Percentiles rank a stretch among this genome's conserved stretches.
phyloP scores from a whole-genome alignment of 2,797 vertebrate genomes.

The Sparus aurata region DNA sequence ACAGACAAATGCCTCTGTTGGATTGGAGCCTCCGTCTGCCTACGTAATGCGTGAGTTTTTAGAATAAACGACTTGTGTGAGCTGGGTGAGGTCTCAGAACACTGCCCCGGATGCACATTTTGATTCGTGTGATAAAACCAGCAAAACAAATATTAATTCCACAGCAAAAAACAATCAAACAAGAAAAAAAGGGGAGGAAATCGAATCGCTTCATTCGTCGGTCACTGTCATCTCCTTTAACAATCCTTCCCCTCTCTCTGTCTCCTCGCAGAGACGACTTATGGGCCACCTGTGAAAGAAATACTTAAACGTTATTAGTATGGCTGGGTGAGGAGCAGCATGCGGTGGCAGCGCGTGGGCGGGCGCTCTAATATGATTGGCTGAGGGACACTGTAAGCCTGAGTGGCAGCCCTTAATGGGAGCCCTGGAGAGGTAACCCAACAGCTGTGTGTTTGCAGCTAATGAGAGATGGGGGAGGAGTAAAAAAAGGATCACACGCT shows the following conservation, averaged over 20 bases:
- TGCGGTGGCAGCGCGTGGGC: slow-evolving; percentile 68
- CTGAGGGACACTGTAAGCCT: slow-evolving; percentile 72
- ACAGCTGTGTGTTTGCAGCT: slow-evolving; percentile 88
- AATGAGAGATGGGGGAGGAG: slow-evolving; percentile 86
- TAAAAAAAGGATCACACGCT: slow-evolving; percentile 78
- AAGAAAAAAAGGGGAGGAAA: neutral
- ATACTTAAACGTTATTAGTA: slow-evolving; percentile 72
- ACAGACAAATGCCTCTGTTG: slow-evolving; percentile 25
- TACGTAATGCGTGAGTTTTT: too few species aligned
- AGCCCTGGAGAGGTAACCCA: slow-evolving; percentile 85
- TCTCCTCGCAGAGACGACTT: slow-evolving; percentile 34
- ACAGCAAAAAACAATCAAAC: slow-evolving; percentile 4
- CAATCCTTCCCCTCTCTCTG: neutral
- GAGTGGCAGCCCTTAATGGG: slow-evolving; percentile 87
- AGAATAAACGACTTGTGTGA: too few species aligned
- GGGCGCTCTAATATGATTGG: slow-evolving; percentile 84
- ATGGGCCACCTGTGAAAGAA: slow-evolving; percentile 68
- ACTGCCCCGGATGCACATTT: neutral
- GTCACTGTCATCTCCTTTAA: slow-evolving; percentile 19
- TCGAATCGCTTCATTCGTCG: slow-evolving; percentile 1
- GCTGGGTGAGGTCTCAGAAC: neutral
- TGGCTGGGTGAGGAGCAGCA: slow-evolving; percentile 62
- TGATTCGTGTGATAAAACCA: slow-evolving; percentile 1
- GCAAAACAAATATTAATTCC: slow-evolving; percentile 4
- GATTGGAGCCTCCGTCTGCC: neutral